These are phyloP conservation scores for Catocala sponsa DNA, from an alignment of 2,888 invertebrate genomes.

Conservation along the genomic window DNA sequence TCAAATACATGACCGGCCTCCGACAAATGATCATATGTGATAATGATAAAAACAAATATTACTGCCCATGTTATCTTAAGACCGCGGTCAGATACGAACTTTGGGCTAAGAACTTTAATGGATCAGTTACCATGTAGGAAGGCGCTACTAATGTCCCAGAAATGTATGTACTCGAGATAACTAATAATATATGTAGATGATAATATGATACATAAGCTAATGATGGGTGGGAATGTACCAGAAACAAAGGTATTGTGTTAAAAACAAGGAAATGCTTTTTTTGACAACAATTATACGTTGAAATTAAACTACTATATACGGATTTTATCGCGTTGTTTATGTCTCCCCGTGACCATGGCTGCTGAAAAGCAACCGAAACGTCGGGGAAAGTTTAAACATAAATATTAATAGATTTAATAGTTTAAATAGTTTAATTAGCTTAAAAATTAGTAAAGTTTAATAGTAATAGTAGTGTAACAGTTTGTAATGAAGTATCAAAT, in stretches of 20 bases:
- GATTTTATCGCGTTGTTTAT: too few relatives aligned
- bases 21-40: constrained; percentile 46
- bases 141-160: constrained; percentile 3
- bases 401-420: too few relatives aligned
- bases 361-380: too few relatives aligned
- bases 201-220: constrained; percentile 4
- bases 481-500: too few relatives aligned
- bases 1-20: constrained; percentile 24
- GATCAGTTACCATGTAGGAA: constrained; percentile 1
- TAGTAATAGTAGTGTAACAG: too few relatives aligned
- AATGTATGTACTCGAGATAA: constrained; percentile 16
- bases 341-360: too few relatives aligned
- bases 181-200: constrained; percentile 3
- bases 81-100: constrained; percentile 29
- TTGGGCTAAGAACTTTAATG: constrained; percentile 26
- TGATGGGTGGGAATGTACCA: not conserved
- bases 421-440: too few relatives aligned
- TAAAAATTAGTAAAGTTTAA: too few relatives aligned
- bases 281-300: too few relatives aligned
- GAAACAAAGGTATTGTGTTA: not conserved
- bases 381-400: too few relatives aligned
- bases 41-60: constrained; percentile 53
- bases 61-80: constrained; percentile 42
- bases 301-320: too few relatives aligned
- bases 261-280: not conserved